Conservation (phyloP, 2,113 vertebrate species). For the Zosterops borbonicus region DNA sequence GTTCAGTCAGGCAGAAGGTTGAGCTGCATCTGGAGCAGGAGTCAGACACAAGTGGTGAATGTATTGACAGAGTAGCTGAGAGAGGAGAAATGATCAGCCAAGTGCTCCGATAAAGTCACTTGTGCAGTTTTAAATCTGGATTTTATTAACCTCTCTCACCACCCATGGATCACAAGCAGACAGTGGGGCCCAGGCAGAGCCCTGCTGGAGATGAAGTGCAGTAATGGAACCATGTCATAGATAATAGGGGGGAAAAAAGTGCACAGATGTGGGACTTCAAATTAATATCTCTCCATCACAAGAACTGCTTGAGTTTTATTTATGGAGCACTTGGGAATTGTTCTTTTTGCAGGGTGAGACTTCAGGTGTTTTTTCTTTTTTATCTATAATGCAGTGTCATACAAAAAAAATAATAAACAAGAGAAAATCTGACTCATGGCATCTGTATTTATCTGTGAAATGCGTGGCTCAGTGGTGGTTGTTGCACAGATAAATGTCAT, state of each 20-base stretch:
- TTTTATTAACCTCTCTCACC: not conserved
- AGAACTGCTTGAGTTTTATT: not conserved
- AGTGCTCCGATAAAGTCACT: not conserved
- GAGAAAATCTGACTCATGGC: not conserved
- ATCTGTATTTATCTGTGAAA: not conserved
- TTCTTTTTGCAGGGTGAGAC: not conserved
- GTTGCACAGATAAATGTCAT: not conserved
- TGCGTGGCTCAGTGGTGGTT: not conserved
- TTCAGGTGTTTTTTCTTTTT: not conserved
- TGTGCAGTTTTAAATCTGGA: not conserved
- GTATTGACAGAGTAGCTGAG: not conserved
- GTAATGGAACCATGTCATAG: not conserved
- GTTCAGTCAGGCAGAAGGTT: not conserved
- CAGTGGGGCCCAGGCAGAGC: not conserved
- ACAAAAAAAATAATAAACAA: not conserved
- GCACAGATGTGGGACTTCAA: not conserved
- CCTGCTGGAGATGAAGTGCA: not conserved
- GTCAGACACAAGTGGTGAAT: rapidly evolving
- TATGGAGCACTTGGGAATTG: conserved; percentile 1
- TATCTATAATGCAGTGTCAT: not conserved
- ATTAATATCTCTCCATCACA: not conserved
- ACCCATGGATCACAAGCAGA: not conserved
- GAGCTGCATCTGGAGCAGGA: not conserved
- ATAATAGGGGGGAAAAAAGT: rapidly evolving
- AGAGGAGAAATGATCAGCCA: not conserved